These are phyloP conservation scores for Gasterosteus nipponicus DNA, from an alignment of 2,113 vertebrate genomes.

Conservation along the genomic window DNA sequence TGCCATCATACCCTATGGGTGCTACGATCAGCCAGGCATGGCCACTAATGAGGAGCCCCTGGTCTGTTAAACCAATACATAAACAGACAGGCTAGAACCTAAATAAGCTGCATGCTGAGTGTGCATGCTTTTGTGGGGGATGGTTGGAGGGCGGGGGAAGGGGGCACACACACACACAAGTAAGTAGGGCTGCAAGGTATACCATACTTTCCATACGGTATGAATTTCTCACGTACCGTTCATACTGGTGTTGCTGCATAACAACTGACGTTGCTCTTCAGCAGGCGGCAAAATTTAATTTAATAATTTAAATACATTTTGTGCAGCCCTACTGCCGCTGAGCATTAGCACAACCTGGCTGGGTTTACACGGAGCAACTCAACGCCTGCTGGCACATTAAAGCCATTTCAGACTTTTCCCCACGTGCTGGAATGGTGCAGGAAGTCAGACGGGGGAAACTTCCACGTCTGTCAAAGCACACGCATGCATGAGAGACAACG, in stretches of 20 bases:
- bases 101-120: conserved; percentile 47
- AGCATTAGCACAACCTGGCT: conserved; percentile 28
- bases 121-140: not conserved
- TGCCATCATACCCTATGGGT: conserved; percentile 54
- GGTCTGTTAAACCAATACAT: conserved; percentile 64
- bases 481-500: conserved; percentile 51
- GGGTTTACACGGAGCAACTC: conserved; percentile 46
- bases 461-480: conserved; percentile 42
- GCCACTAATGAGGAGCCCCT: conserved; percentile 58
- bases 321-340: conserved; percentile 4
- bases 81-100: conserved; percentile 48
- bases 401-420: conserved; percentile 59
- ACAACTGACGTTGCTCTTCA: too few species aligned
- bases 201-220: too few species aligned
- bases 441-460: conserved; percentile 42
- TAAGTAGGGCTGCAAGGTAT: conserved; percentile 12
- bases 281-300: too few species aligned
- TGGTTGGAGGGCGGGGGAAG: not conserved
- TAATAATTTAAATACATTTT: too few species aligned
- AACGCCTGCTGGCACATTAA: conserved; percentile 67
- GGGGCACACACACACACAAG: not conserved
- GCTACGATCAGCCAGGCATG: conserved; percentile 59
- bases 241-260: too few species aligned
- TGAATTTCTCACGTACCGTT: too few species aligned
- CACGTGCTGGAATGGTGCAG: conserved; percentile 28